Evolutionary conservation across 2,113 vertebrate species (phyloP), one percentile per base, ranked within the genome.

Genomic region (Prunella himalayana): DNA sequence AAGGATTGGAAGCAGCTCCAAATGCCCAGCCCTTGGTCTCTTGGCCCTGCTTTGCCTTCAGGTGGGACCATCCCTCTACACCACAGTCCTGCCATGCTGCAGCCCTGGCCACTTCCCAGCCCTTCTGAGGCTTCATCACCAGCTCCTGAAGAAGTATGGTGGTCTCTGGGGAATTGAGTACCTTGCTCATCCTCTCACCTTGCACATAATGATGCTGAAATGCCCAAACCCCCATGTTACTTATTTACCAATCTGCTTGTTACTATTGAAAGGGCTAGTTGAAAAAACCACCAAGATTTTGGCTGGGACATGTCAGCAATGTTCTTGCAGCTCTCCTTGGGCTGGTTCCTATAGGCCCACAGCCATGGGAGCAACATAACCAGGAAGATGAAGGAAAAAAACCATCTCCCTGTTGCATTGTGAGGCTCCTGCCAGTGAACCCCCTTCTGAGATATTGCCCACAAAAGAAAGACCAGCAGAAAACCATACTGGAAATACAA

Each of bases 31-130:
- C 25, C 50, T 69, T 56, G 31, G 18, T 33, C 37, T 42, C 59
- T 33, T 5, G 2, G 31, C 30, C 44, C 27, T 0, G 0, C 24
- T 88, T 56, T 86, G 37, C 49, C 57, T 63, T 24, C 2, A 5
- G 68, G 15, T 3, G 5, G 81, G 44, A 69, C 44, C 41, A 77
- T 33, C n/a, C 64, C 51, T 23, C 31, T 15, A 15, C 22, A 21
- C 69, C 10, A 3, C 1, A 2, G 22, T 35, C 31, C n/a, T 39
- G 39, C 70, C 57, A 13, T 14, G 9, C 68, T 42, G 64, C 1
- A 27, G 39, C 35, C 25, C 63, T 28, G 49, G 53, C 49, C 18
- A n/a, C 54, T 77, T 56, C 78, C 53, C 49, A 80, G 64, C 41
- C 59, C 18, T 3, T 3, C 59, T 45, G 68, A 77, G 54, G 49